These are phyloP conservation scores for Drosophila atripex DNA, from an alignment of 2,888 invertebrate species.

Conservation along the genomic window DNA sequence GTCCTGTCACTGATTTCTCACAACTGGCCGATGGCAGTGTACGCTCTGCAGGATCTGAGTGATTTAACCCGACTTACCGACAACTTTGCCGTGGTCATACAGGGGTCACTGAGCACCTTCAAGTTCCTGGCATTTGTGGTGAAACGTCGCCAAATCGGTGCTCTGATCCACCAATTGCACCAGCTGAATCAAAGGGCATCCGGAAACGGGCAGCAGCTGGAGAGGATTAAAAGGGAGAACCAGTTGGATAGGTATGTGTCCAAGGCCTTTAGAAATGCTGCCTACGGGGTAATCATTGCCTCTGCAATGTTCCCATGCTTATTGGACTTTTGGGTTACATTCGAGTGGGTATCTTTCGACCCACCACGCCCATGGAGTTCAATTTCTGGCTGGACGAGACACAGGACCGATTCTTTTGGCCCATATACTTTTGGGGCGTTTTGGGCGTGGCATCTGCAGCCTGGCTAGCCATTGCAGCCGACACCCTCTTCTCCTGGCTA, in stretches of 20 bases:
- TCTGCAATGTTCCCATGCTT: constrained; percentile 33
- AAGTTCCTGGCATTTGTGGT: constrained; percentile 42
- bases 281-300: constrained; percentile 19
- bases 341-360: constrained; percentile 15
- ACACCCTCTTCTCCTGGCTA: constrained; percentile 55
- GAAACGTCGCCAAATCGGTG: constrained; percentile 34
- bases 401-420: constrained; percentile 32
- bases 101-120: constrained; percentile 40
- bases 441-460: constrained; percentile 36
- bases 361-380: constrained; percentile 56
- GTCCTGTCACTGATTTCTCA: constrained; percentile 22
- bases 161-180: constrained; percentile 33
- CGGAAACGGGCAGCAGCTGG: not conserved
- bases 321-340: constrained; percentile 20
- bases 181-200: constrained; percentile 21
- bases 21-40: constrained; percentile 41
- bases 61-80: constrained; percentile 43
- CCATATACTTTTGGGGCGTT: constrained; percentile 49
- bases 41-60: constrained; percentile 26
- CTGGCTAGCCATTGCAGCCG: constrained; percentile 32
- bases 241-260: constrained; percentile 28
- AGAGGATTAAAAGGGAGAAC: constrained; percentile 32
- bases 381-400: constrained; percentile 50
- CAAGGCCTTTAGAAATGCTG: constrained; percentile 27
- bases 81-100: constrained; percentile 36